Base-by-base conservation (phyloP, 2,888 invertebrate genomes). In the Romanomermis culicivorax region DNA sequence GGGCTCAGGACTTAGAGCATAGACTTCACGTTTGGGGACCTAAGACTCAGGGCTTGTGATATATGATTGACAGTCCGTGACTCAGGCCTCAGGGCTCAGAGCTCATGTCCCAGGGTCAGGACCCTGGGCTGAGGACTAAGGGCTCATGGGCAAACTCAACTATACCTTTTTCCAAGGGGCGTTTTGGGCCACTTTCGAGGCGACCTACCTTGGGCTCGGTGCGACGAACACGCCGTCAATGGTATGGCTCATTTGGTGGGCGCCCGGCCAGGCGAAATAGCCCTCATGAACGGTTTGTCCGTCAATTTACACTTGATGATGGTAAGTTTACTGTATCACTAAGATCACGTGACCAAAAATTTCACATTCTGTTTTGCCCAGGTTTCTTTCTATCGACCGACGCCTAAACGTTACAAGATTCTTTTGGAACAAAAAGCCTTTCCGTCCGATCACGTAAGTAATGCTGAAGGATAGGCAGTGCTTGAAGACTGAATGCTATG, bases 301-400 rank as follows among this genome's bases (percentile, higher is more conserved):
- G 74, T 77, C 23, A 77, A 77, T 61, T 64, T 76, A 1, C 76
- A 78, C 61, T 62, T 77, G 2, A 61, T 76, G n/a, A 60, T 77
- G 65, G 74, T 74, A 60, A 59, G 61, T n/a, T 54, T 25, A 14
- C 48, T 58, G 42, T 27, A 57, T 17, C 23, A 2, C 20, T 7
- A n/a, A 4, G n/a, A n/a, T 42, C 25, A 3, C 52, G 43, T 24
- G 54, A 55, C 45, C 2, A 30, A 14, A 27, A 14, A 51, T 45
- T 30, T 36, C 1, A 23, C 17, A 42, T 52, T 58, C 14, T n/a
- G 58, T 57, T 61, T 64, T 30, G n/a, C n/a, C n/a, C 63, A 74
- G 72, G 63, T 73, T 4, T 70, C 76, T 0, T 78, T 78, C 64
- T 77, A 77, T 63, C 65, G 69, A 54, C 77, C 77, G 26, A 74